Evolutionary conservation across 1,140 invertebrate species (phyloP), one percentile per base, ranked within the genome.

Genomic region (Macrobrachium nipponense): DNA sequence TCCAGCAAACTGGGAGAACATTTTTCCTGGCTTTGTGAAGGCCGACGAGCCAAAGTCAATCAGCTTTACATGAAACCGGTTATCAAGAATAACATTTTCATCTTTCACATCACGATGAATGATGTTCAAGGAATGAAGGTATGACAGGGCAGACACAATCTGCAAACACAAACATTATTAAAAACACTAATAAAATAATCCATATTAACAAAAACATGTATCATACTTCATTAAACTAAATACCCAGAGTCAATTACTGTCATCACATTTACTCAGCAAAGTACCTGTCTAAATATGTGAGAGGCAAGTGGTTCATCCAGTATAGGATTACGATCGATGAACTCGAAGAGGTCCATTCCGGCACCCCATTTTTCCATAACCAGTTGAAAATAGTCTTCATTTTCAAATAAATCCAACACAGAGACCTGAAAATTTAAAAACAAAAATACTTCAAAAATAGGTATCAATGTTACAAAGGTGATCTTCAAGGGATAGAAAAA

Each of bases 351-450:
- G 90, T 96, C 95, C 94, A 96, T 95, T 2, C 95, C 95, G 43
- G 93, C 93, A n/a, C 95, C 95, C 90, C 95, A 94, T 88, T 95
- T 95, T 90, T 95, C 95, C 95, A 96, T 96, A 20, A 96, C 94
- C 92, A 96, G 92, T 92, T 95, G 95, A 89, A 95, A 94, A 89
- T 94, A 95, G 68, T 94, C 92, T 4, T 94, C 93, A 90, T 95
- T 95, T 90, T 95, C 94, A 91, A 94, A 95, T 36, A 94, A 93
- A 90, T 95, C 95, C 66, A 95, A 86, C n/a, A 95, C 92, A 87
- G 93, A 92, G 2, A 93, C 92, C 92, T 93, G 88, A 12, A 18
- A 62, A 17, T 68, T 15, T 27, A 11, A 17, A 23, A 70, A 12
- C 12, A 5, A 20, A 12, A 58, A n/a, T 62, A 20, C 7, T 23